Evolutionary conservation across 2,113 vertebrate species (phyloP), one percentile per base, ranked within the genome.

Genomic region (Amia ocellicauda): DNA sequence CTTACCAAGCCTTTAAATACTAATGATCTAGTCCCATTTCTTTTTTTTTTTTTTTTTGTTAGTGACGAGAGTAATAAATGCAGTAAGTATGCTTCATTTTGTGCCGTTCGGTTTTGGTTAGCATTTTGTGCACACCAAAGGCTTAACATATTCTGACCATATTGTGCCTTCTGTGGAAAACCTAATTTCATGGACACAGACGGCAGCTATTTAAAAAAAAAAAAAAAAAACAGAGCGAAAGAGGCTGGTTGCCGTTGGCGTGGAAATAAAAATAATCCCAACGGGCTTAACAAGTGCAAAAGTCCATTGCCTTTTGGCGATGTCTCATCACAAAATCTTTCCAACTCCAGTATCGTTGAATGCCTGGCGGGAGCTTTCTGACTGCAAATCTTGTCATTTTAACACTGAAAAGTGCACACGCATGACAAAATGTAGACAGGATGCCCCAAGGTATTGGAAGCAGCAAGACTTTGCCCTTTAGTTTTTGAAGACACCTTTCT

Each of bases 361-460:
- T 88, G 93, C 91, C 94, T 86, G 86, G 84, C 87, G 83, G 93
- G 89, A 89, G 83, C 56, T 81, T 87, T 90, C 76, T 86, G 90
- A 90, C 90, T 85, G 82, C 76, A 89, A 84, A 80, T 88, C 90
- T 79, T 95, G 93, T 95, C 93, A 93, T 81, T 91, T 86, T 85
- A 91, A 86, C 89, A 83, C 92, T 88, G 91, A 89, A 86, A 86
- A 92, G 89, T 92, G 93, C 92, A 94, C 89, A 94, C 83, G 89
- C 92, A 87, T 96, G 94, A 94, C 89, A 90, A 91, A 91, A 78
- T 89, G 87, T 85, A 85, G 93, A 91, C 91, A 88, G 82, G 82
- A 77, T 66, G 93, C 93, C 94, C 91, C 74, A 66, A 94, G 94
- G 92, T 91, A 78, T 72, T 77, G 76, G 82, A 85, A 76, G 82